These are phyloP conservation scores for Neomorphus geoffroyi DNA, from an alignment of 2,797 vertebrate genomes.

Conservation along the genomic window DNA sequence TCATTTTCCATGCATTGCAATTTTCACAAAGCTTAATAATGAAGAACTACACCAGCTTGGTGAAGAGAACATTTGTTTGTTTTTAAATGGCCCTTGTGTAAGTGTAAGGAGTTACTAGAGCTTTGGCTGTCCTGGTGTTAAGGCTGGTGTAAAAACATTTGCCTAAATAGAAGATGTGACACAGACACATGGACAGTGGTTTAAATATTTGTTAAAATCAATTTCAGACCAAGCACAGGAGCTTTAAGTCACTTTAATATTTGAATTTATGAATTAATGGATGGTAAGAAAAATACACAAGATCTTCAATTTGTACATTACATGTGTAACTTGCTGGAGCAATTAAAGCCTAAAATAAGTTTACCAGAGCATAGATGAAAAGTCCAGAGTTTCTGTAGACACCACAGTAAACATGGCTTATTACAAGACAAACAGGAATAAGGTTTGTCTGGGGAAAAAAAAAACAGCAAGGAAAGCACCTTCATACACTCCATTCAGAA, in stretches of 20 bases:
- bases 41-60: background rate
- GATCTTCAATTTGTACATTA: background rate
- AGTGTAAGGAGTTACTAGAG: background rate
- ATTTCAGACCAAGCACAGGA: background rate
- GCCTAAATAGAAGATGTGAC: background rate
- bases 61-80: background rate
- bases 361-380: background rate
- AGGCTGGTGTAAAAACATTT: background rate
- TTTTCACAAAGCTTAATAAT: background rate
- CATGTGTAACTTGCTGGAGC: background rate
- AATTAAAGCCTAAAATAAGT: background rate
- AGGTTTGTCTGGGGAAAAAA: background rate
- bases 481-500: background rate
- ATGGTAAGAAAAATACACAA: background rate
- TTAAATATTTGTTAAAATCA: background rate
- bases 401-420: background rate
- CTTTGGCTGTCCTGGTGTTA: background rate
- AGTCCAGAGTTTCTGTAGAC: background rate
- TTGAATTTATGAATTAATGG: background rate
- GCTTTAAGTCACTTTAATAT: background rate
- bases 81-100: background rate
- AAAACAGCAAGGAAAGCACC: background rate
- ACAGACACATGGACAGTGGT: background rate
- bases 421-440: background rate
- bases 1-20: background rate